Base-by-base conservation (phyloP, 2,888 invertebrate species). In the Noctua janthe region DNA sequence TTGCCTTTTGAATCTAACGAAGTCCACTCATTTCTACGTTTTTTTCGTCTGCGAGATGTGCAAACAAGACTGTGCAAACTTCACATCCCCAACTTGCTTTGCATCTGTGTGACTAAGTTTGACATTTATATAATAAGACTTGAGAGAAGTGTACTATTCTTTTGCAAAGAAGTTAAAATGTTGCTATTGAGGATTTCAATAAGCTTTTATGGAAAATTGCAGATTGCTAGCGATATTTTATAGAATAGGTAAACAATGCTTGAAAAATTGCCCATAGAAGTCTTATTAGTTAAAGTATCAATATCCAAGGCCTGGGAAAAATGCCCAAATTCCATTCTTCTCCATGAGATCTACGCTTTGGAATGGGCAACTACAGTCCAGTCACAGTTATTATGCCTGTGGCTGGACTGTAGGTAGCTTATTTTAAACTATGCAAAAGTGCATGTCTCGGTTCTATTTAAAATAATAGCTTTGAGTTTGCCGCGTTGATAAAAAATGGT, bases 1-100 rank as follows among this genome's bases (percentile, higher is more conserved):
- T 78, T 51, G 76, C 87, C 84, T 81, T 86, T 86, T 86, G 81
- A 86, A 75, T 81, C 13, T 86, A 86, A 86, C 81, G 81, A 86
- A 87, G 86, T 86, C 78, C 84, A 76, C 87, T 86, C 75, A 75
- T 75, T 70, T 17, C 39, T 51, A 81, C 66, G 17, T 51, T 62
- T 78, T 78, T 79, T 76, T 74, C 35, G 70, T 62, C 69, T 78
- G 66, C 71, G 29, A 59, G 49, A 70, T 76, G 29, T 79, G 66
- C 66, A 73, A 85, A 78, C 73, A 59, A 80, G 29, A 81, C 70
- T 82, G 56, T 70, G 54, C 49, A 74, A 85, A 74, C 71, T 71
- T 76, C 29, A n/a, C 39, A 67, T 59, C 43, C 23, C 47, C n/a
- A 72, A 35, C 56, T 74, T 69, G 20, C 51, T 70, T 77, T 77